These are phyloP conservation scores for Agelaius tricolor DNA, from an alignment of 2,113 vertebrate species.

Conservation along the genomic window DNA sequence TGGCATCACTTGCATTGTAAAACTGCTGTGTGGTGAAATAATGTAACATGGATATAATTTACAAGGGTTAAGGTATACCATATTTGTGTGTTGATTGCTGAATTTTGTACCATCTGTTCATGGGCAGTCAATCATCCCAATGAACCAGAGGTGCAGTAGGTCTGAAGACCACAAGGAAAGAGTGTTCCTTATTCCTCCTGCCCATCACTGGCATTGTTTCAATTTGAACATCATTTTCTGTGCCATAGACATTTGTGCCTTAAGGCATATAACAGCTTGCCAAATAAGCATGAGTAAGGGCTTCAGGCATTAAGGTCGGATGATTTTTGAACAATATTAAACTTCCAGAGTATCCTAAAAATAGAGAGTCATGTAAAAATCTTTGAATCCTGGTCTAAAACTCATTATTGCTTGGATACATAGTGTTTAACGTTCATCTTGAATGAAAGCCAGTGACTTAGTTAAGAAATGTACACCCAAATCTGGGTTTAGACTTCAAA, in stretches of 20 bases:
- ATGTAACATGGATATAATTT: rapidly evolving
- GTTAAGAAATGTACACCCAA: background rate
- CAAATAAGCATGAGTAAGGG: background rate
- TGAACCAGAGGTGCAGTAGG: background rate
- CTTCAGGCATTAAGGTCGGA: background rate
- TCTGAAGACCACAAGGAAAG: background rate
- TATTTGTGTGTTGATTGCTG: background rate
- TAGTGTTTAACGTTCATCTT: background rate
- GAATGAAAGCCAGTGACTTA: background rate
- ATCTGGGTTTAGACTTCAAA: background rate
- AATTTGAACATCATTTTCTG: background rate
- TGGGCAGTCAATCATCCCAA: background rate
- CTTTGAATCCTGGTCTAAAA: background rate
- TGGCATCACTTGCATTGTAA: background rate
- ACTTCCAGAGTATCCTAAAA: background rate
- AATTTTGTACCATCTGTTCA: background rate
- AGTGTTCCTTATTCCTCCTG: background rate
- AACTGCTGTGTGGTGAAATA: background rate
- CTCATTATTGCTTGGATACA: background rate
- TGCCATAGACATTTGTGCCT: background rate
- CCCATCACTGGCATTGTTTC: background rate
- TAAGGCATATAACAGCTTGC: background rate
- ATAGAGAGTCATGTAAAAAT: background rate
- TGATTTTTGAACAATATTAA: background rate
- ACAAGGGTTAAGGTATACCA: background rate